A percentile compares a stretch with the other conserved stretches of the same genome.
Conservation (phyloP, 2,113 vertebrate genomes). For the Pristiophorus japonicus region DNA sequence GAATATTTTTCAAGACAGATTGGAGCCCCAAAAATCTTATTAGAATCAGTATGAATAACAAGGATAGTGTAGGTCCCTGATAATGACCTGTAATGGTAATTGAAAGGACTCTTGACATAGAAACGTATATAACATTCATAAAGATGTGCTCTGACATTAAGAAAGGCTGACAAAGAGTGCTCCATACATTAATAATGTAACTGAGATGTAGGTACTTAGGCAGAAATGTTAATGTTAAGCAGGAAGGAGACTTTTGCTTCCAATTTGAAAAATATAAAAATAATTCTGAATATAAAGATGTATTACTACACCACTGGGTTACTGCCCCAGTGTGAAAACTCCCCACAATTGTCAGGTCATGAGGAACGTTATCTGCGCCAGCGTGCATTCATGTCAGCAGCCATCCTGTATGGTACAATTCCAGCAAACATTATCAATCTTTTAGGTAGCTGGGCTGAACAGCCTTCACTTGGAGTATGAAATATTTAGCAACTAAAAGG, state of each 20-base stretch:
- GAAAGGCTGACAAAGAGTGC: not conserved
- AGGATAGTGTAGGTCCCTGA: not conserved
- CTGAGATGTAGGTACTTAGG: not conserved
- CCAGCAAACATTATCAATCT: slow-evolving; percentile 89
- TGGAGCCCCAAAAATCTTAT: not conserved
- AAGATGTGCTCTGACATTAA: not conserved
- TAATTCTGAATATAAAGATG: not conserved
- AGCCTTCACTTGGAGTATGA: not conserved
- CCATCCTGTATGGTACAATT: slow-evolving; percentile 94
- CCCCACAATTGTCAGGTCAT: slow-evolving; percentile 73
- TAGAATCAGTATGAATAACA: not conserved
- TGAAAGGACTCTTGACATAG: not conserved
- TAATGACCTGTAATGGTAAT: not conserved
- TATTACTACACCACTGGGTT: not conserved
- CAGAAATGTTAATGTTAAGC: not conserved
- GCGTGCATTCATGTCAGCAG: slow-evolving; percentile 88
- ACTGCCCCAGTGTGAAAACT: slow-evolving; percentile 32
- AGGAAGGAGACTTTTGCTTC: slow-evolving; percentile 21
- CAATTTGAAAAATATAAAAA: slow-evolving; percentile 50
- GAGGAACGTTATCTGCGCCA: slow-evolving; percentile 97
- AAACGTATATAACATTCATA: not conserved
- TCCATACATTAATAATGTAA: slow-evolving; percentile 15
- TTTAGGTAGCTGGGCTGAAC: not conserved
- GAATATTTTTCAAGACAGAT: not conserved
- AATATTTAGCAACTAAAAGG: slow-evolving; percentile 2